Evolutionary conservation across 2,113 vertebrate genomes (phyloP), one percentile per base, ranked within the genome.

Genomic region (Isichthys henryi): DNA sequence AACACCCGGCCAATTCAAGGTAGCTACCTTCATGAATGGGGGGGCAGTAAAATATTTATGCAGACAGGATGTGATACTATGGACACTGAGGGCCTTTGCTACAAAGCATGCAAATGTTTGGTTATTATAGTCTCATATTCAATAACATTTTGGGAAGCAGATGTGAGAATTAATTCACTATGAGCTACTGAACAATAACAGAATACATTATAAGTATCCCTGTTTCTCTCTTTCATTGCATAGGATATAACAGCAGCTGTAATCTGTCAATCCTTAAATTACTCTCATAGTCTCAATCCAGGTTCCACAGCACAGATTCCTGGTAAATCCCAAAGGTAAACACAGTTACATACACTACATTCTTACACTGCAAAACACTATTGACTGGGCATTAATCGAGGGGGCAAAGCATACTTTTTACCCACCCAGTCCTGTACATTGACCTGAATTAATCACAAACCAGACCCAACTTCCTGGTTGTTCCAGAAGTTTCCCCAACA

Each of bases 41-140:
- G 35, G 80, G 74, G 74, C 74, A 48, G 82, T 84, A 46, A 84
- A 46, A 84, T 23, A 84, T 84, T 84, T 84, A 84, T 48, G 82
- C 82, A 39, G 74, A 80, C 74, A 80, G 6, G 74, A 43, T 80
- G 74, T 39, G 35, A 80, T 43, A 80, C 74, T 3, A 80, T 19
- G 10, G 62, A 19, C 70, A 77, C 4, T 77, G 31, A 77, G 35
- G 5, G 70, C 70, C 31, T 80, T 80, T 19, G 35, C 74, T 43
- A 77, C 74, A 77, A 77, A 39, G 74, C 74, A 39, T 77, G 35
- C 35, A 77, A 77, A 77, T 19, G 35, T 19, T 43, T 19, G 13
- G 15, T 77, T 19, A 80, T 80, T 43, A 19, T 80, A 17, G 31
- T 7, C 15, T 35, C 31, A 80, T 80, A 17, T 15, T 77, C 70